Conservation (phyloP, 2,797 vertebrate genomes). For the Trachops cirrhosus region DNA sequence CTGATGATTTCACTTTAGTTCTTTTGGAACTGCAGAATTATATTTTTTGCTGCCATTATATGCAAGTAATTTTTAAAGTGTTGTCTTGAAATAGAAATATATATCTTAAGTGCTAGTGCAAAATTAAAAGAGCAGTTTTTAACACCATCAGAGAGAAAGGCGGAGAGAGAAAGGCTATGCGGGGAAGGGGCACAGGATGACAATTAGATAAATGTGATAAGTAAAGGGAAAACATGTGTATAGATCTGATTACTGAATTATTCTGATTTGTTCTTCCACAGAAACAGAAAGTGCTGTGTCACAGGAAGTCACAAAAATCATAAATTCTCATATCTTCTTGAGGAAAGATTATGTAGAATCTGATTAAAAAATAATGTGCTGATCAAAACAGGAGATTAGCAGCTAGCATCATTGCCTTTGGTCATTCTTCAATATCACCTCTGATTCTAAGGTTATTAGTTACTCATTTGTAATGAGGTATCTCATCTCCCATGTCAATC, state of each 20-base stretch:
- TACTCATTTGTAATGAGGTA: not conserved
- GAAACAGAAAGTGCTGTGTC: not conserved
- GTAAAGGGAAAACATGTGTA: not conserved
- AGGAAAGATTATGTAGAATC: not conserved
- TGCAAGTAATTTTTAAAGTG: not conserved
- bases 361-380: not conserved
- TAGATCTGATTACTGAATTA: not conserved
- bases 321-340: not conserved
- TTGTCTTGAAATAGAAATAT: constrained; percentile 2
- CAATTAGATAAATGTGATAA: not conserved
- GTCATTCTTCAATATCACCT: not conserved
- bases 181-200: not conserved
- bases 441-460: not conserved
- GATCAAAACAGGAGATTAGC: not conserved
- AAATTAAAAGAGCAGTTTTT: not conserved
- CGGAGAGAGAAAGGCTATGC: not conserved
- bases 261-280: not conserved
- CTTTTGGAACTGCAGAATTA: not conserved
- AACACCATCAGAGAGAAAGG: not conserved
- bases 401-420: not conserved
- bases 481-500: not conserved
- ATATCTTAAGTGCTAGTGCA: not conserved
- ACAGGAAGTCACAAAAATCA: constrained; percentile 1
- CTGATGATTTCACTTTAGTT: not conserved
- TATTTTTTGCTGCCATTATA: not conserved